phyloP scores from a whole-genome alignment of 2,888 invertebrate species.

The Malthinus seriepunctatus region DNA sequence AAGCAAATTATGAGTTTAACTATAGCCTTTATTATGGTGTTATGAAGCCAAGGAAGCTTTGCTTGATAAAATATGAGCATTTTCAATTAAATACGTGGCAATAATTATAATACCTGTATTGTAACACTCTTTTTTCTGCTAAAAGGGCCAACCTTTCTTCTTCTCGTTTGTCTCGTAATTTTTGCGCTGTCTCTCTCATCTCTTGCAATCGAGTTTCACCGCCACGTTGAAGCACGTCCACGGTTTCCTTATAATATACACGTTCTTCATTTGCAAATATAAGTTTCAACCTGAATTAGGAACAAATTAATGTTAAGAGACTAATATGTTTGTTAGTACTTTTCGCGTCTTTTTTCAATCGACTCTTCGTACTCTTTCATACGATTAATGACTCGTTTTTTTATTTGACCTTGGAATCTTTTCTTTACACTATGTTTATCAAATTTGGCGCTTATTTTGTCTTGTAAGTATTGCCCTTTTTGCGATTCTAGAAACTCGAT shows the following conservation, averaged over 20 bases:
- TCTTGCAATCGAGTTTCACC: conserved; percentile 57
- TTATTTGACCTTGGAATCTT: conserved; percentile 39
- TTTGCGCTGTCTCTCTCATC: conserved; percentile 55
- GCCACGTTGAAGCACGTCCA: conserved; percentile 59
- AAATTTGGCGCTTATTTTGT: conserved; percentile 38
- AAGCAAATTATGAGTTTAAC: background rate
- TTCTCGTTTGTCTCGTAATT: conserved; percentile 57
- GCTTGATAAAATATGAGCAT: no score
- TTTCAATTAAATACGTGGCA: no score
- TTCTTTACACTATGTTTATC: conserved; percentile 41
- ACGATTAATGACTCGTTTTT: conserved; percentile 43
- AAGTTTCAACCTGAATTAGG: conserved; percentile 51
- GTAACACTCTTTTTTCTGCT: conserved; percentile 52
- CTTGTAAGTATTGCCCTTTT: conserved; percentile 15
- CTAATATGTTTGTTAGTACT: conserved; percentile 28
- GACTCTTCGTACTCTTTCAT: conserved; percentile 43
- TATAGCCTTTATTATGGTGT: no score
- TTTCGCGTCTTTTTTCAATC: conserved; percentile 53
- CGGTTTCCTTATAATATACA: conserved; percentile 58
- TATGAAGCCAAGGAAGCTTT: no score
- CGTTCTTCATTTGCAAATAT: conserved; percentile 59
- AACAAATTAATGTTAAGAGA: background rate
- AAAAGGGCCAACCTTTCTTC: conserved; percentile 59
- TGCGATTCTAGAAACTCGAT: background rate
- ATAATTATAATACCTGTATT: conserved; percentile 39